Evolutionary conservation across 1,140 invertebrate species (phyloP), one percentile per base, ranked within the genome.

Genomic region (Hestina assimilis): DNA sequence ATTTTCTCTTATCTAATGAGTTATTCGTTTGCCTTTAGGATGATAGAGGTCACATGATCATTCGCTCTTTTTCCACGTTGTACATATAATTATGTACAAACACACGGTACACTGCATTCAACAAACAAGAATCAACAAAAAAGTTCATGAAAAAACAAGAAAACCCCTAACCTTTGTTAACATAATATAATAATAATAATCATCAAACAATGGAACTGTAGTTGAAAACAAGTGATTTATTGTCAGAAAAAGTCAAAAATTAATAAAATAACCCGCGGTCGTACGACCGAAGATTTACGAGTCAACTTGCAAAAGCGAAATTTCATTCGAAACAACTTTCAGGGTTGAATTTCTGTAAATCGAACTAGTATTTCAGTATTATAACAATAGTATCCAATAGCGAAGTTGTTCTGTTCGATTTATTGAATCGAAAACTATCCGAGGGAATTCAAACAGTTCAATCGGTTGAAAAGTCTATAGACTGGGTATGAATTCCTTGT

Each of bases 401-500:
- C 33, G 56, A 62, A 66, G 55, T 66, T 59, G 28, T 29, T 54
- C 38, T 40, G 56, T 51, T 35, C 33, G 43, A 59, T 61, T 66
- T 56, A 66, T 66, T 46, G 56, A 50, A 66, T 63, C 50, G 41
- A 45, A 54, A 66, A 66, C 59, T 63, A 66, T 66, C 63, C 59
- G 55, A 50, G 56, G 47, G 47, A 42, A 63, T 63, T 47, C 38
- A 53, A 58, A 54, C 53, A 58, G 59, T 59, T 66, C 29, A 59
- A 59, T 48, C 21, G 42, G 15, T 54, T 51, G 28, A 56, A 51
- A 65, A 48, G 31, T 46, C 43, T 42, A 28, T 51, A 23, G 12
- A 31, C n/a, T n/a, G 9, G 11, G 29, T 33, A 53, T 55, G 42
- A 31, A 47, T 42, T 29, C 15, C 21, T 48, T 2, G 4, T 57